Evolutionary conservation across 2,113 vertebrate species (phyloP).

Genomic region (Pristiophorus japonicus): DNA sequence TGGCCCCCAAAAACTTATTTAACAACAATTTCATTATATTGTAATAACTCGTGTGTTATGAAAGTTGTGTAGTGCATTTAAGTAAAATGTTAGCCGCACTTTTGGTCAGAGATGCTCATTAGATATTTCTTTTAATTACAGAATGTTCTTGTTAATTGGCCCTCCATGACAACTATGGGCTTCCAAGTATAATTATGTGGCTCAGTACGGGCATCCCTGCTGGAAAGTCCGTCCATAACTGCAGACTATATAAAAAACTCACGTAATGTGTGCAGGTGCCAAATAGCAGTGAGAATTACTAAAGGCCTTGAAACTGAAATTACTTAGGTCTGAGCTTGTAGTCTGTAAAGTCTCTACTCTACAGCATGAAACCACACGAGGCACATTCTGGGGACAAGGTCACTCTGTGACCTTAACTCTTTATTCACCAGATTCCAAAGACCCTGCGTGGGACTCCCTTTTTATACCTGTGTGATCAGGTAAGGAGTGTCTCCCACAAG

Average conservation of each 20-base stretch:
- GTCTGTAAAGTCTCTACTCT: too few species aligned
- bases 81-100: neutral
- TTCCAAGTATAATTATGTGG: neutral
- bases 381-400: too few species aligned
- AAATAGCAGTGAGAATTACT: neutral
- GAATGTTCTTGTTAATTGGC: neutral
- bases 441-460: too few species aligned
- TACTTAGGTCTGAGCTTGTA: neutral
- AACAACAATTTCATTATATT: neutral
- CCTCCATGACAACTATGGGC: neutral
- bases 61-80: neutral
- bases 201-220: neutral
- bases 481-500: too few species aligned
- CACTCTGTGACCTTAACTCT: too few species aligned
- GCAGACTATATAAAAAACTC: neutral
- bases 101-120: neutral
- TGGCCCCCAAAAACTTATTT: neutral
- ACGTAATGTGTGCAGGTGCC: neutral
- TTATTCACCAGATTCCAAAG: too few species aligned
- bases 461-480: too few species aligned
- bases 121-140: neutral
- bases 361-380: too few species aligned
- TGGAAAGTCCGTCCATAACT: neutral
- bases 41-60: constrained; percentile 6
- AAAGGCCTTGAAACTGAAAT: neutral